Evolutionary conservation across 2,888 invertebrate species (phyloP).

Genomic region (Rhingia rostrata): DNA sequence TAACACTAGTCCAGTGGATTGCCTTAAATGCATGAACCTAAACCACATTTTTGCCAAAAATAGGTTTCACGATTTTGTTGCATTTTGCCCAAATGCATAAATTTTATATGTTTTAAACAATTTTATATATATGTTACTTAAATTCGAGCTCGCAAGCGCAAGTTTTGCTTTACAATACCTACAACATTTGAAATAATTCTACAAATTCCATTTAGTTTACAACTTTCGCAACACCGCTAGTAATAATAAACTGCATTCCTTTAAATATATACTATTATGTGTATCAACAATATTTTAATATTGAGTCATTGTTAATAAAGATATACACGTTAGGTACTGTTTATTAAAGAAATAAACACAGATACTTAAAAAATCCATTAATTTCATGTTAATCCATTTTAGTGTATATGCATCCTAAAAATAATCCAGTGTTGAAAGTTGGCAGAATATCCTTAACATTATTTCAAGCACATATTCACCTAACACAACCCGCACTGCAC

Average conservation of each 20-base stretch:
- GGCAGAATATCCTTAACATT: constrained; percentile 27
- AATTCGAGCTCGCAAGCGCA: too few species aligned
- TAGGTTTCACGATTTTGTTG: too few species aligned
- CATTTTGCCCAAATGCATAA: too few species aligned
- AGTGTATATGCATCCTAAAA: constrained; percentile 5
- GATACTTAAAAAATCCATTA: constrained; percentile 24
- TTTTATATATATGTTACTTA: too few species aligned
- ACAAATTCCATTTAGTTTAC: too few species aligned
- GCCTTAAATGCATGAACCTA: too few species aligned
- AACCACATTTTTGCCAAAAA: too few species aligned
- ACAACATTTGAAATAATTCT: too few species aligned
- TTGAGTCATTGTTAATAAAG: too few species aligned
- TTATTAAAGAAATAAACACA: background rate
- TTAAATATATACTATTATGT: background rate
- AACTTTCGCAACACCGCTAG: background rate
- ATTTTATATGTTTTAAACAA: too few species aligned
- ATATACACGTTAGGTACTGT: background rate
- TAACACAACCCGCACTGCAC: background rate
- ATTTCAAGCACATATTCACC: constrained; percentile 11
- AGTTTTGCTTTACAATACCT: too few species aligned
- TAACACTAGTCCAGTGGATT: too few species aligned
- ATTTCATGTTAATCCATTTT: constrained; percentile 42
- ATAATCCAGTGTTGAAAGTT: background rate
- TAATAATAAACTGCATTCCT: background rate
- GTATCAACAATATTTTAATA: background rate